Conservation (phyloP, 35 echinoderm and acorn worm species). For the Apostichopus japonicus region DNA sequence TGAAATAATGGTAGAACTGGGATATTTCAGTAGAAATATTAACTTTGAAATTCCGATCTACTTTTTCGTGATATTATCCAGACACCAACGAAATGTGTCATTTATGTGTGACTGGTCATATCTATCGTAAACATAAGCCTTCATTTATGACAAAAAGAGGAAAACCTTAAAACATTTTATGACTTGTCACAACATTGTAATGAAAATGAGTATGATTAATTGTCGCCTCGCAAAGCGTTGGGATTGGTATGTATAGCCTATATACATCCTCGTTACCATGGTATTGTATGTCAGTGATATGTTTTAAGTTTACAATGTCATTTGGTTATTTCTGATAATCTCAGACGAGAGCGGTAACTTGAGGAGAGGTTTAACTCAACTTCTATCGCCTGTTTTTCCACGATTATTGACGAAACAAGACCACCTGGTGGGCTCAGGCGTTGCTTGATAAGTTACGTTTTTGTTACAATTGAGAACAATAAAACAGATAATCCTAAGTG, state of each 20-base stretch:
- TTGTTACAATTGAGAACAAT: background rate
- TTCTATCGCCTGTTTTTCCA: no score
- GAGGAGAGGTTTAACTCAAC: no score
- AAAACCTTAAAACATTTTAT: constrained; percentile 25
- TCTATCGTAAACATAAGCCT: constrained; percentile 21
- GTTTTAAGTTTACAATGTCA: no score
- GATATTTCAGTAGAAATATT: no score
- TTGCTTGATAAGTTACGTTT: background rate
- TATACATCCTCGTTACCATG: no score
- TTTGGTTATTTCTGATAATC: no score
- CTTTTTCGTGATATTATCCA: constrained; percentile 29
- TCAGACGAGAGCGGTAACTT: no score
- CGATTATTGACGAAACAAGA: background rate
- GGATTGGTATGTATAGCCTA: no score
- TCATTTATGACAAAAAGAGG: constrained; percentile 16
- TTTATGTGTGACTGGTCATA: constrained; percentile 28
- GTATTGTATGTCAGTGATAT: no score
- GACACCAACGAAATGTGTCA: constrained; percentile 14
- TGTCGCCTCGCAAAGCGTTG: no score
- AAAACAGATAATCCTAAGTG: background rate
- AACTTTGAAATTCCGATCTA: background rate
- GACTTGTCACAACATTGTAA: constrained; percentile 35
- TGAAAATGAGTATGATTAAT: background rate
- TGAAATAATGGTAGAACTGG: no score
- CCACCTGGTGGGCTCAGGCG: background rate